Evolutionary conservation across 2,888 invertebrate genomes (phyloP).

Genomic region (Nemurella pictetii): DNA sequence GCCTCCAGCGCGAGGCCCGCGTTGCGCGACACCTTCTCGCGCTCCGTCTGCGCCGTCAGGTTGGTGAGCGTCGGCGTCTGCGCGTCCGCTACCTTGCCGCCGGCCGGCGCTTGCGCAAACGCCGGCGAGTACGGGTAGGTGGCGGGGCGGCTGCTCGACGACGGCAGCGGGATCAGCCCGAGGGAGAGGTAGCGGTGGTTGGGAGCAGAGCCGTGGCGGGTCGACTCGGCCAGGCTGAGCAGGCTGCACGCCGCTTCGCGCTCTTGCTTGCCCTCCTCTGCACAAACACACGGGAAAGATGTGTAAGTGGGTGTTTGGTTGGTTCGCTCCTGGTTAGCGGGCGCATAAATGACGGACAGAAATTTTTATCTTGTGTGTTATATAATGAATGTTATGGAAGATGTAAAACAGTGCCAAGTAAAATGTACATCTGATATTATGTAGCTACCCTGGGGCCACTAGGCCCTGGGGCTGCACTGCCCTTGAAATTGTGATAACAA

Average conservation of each 20-base stretch:
- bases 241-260: conserved; percentile 85
- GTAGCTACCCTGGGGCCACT: no score
- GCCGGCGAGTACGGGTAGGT: conserved; percentile 65
- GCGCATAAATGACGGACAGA: no score
- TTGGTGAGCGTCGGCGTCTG: conserved; percentile 44
- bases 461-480: no score
- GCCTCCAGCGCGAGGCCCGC: conserved; percentile 42
- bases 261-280: conserved; percentile 56
- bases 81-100: conserved; percentile 39
- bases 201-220: conserved; percentile 46
- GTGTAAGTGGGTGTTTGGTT: no score
- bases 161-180: conserved; percentile 55
- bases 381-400: no score
- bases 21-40: conserved; percentile 45
- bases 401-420: no score
- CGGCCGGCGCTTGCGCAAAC: conserved; percentile 43
- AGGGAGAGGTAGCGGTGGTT: conserved; percentile 44
- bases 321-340: no score
- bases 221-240: conserved; percentile 69
- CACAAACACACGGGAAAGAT: not conserved
- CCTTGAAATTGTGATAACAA: no score
- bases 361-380: no score
- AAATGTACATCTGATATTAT: no score
- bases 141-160: conserved; percentile 64
- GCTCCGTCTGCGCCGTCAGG: conserved; percentile 44